phyloP scores from a whole-genome alignment of 1,140 invertebrate species.

The Pseudachorutes palmiensis region DNA sequence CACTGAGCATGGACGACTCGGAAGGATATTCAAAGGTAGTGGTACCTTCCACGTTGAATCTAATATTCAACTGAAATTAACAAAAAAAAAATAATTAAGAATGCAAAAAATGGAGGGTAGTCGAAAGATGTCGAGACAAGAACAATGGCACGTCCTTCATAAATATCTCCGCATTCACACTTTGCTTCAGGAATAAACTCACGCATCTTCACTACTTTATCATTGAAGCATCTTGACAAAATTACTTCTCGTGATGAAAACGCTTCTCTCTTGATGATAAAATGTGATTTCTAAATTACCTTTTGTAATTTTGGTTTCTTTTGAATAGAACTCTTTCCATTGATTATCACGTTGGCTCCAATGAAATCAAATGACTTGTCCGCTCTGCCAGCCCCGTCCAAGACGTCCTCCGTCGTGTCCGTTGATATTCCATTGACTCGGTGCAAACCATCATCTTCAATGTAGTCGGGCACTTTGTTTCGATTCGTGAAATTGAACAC shows the following conservation, averaged over 20 bases:
- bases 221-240: no score
- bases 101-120: conserved; percentile 4
- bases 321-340: conserved; percentile 67
- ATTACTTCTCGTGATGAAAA: no score
- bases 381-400: conserved; percentile 41
- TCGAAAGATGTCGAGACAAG: no score
- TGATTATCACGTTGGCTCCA: conserved; percentile 81
- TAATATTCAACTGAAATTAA: conserved; percentile 63
- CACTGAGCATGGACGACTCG: conserved; percentile 59
- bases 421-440: conserved; percentile 47
- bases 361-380: conserved; percentile 55
- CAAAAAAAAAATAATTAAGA: conserved; percentile 16
- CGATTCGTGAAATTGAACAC: conserved; percentile 78
- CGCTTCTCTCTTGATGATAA: no score
- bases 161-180: no score
- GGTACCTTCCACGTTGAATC: conserved; percentile 72
- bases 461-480: conserved; percentile 75
- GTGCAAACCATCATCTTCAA: conserved; percentile 63
- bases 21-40: conserved; percentile 78
- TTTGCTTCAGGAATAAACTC: no score
- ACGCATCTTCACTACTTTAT: no score
- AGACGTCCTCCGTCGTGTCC: conserved; percentile 51
- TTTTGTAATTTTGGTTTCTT: conserved; percentile 56
- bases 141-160: no score
- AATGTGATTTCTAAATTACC: no score